A percentile compares a stretch with the other conserved stretches of the same genome.
Evolutionary conservation across 2,888 invertebrate genomes (phyloP).

Genomic region (Zootermopsis nevadensis): DNA sequence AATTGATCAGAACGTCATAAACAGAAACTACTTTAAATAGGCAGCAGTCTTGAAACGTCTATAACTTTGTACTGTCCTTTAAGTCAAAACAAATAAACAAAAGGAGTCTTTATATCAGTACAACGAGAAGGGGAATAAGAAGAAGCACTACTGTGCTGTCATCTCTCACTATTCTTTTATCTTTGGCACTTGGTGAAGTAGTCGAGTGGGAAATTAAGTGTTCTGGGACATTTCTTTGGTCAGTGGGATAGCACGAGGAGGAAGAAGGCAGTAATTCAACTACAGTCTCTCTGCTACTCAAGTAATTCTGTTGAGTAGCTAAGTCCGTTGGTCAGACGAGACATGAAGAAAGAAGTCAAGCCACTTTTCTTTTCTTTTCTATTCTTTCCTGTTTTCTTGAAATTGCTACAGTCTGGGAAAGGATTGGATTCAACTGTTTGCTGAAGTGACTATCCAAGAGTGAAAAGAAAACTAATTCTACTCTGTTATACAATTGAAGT

Average conservation of each 20-base stretch:
- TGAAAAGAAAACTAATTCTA: not conserved
- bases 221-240: conserved; percentile 28
- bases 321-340: not conserved
- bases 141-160: conserved; percentile 2
- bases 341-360: conserved; percentile 4
- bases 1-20: no score
- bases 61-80: not conserved
- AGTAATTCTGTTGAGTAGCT: conserved; percentile 32
- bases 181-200: conserved; percentile 28
- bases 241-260: conserved; percentile 4
- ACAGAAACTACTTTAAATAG: no score
- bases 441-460: not conserved
- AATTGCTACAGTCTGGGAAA: not conserved
- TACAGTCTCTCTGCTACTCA: conserved; percentile 19
- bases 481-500: not conserved
- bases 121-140: not conserved
- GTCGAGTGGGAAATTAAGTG: conserved; percentile 27
- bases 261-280: conserved; percentile 21
- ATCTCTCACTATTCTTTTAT: not conserved
- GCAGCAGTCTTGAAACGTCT: not conserved
- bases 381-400: not conserved
- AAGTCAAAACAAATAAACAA: not conserved
- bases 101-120: not conserved
- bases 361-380: not conserved
- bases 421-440: not conserved